Base-by-base conservation (phyloP, 1,140 invertebrate species). In the Telenomus remus region DNA sequence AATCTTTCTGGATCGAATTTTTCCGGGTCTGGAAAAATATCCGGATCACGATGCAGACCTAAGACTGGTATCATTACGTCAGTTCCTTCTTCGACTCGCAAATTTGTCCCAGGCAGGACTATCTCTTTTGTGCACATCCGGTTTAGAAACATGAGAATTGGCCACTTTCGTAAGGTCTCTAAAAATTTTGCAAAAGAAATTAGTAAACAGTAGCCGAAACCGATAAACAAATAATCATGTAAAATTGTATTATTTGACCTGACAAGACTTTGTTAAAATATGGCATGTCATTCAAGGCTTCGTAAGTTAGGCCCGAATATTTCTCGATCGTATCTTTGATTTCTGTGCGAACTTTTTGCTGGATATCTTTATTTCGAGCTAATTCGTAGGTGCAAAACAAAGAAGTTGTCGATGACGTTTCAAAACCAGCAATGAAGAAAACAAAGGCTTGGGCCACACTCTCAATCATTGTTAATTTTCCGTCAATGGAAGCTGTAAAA, bases 91-190 rank as follows among this genome's bases (percentile, higher is more conserved):
- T 91, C 89, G 43, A 93, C 87, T 0, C 84, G 82, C n/a, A 93
- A 79, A 12, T 91, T 84, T 0, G 89, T 90, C 33, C 90, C 89
- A 8, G 89, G 90, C 3, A 92, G 79, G 15, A 84, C 82, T 77
- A 89, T 91, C 10, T 90, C 88, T 54, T 90, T 89, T 1, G 85
- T 89, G 37, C 91, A 90, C 37, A 84, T 70, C 39, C 92, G 85
- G 65, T 90, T 90, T 0, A 93, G 78, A 27, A 90, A 82, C 0
- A 89, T 87, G 54, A 92, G 79, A 0, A 91, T 89, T 46, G 93
- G 92, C 81, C 92, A 91, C 69, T 90, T 90, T 13, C 93, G 88
- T n/a, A n/a, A n/a, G n/a, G n/a, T n/a, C n/a, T n/a, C n/a, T n/a
- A n/a, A n/a, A n/a, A n/a, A 54, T 34, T 46, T n/a, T n/a, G n/a